Percentiles rank a stretch among this genome's conserved stretches.
Conservation (phyloP, 1,140 invertebrate species). For the Zaprionus camerounensis region DNA sequence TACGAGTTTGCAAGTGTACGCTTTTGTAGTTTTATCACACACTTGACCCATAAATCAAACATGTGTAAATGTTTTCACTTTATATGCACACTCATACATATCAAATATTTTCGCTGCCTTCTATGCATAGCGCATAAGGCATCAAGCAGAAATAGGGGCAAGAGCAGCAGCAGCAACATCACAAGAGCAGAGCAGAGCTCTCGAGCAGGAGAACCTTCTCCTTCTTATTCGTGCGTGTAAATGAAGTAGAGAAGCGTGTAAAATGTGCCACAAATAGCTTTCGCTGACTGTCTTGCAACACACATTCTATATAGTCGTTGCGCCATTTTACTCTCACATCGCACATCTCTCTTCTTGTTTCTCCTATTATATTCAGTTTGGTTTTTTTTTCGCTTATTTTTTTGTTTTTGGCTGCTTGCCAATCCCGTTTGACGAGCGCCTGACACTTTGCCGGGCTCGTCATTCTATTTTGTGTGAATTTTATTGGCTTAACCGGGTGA, state of each 20-base stretch:
- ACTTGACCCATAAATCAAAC: conserved; percentile 82
- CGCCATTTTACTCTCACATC: conserved; percentile 17
- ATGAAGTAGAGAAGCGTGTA: conserved; percentile 69
- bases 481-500: conserved; percentile 56
- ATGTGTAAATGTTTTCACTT: conserved; percentile 82
- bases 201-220: conserved; percentile 26
- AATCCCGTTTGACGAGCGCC: conserved; percentile 67
- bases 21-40: conserved; percentile 82
- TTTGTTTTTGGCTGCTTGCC: conserved; percentile 40
- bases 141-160: conserved; percentile 1
- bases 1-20: conserved; percentile 16
- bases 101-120: conserved; percentile 67
- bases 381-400: background rate
- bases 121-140: conserved; percentile 51
- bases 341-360: conserved; percentile 15
- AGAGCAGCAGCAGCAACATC: conserved; percentile 26
- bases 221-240: conserved; percentile 69
- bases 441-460: conserved; percentile 69
- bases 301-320: conserved; percentile 29
- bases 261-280: conserved; percentile 74
- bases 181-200: conserved; percentile 4
- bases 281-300: conserved; percentile 49
- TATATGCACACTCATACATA: conserved; percentile 76
- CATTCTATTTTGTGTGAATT: conserved; percentile 65
- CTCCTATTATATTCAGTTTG: background rate